Percentiles rank a stretch among this genome's conserved stretches.
These are phyloP conservation scores for Lasioglossum marginatum DNA, from an alignment of 2,888 invertebrate genomes.

Conservation along the genomic window DNA sequence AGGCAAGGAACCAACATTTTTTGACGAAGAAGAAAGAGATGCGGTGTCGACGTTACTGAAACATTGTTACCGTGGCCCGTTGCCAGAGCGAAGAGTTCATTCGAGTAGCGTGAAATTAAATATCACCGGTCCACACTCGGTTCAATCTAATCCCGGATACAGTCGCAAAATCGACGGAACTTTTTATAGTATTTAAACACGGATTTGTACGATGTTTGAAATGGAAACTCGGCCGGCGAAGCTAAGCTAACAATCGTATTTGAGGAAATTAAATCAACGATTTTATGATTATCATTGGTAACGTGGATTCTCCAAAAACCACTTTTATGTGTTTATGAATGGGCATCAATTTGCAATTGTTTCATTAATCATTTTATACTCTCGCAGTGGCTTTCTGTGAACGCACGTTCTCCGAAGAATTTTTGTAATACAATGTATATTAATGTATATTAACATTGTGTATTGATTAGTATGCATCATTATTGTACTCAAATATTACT, in stretches of 20 bases:
- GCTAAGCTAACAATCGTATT: slow-evolving; percentile 43
- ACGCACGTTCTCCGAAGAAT: neutral
- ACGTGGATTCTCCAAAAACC: neutral
- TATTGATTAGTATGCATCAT: too few relatives aligned
- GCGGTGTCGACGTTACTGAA: slow-evolving; percentile 31
- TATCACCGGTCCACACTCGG: slow-evolving; percentile 92
- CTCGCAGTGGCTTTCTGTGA: neutral
- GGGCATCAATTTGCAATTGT: slow-evolving; percentile 9
- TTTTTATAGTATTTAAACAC: slow-evolving; percentile 77
- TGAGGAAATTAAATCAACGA: slow-evolving; percentile 52
- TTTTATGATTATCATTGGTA: slow-evolving; percentile 46
- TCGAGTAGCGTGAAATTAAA: slow-evolving; percentile 91
- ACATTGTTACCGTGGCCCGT: slow-evolving; percentile 59
- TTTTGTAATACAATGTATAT: too few relatives aligned
- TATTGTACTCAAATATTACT: too few relatives aligned
- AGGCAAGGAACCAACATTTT: neutral
- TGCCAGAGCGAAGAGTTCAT: slow-evolving; percentile 85
- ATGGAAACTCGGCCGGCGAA: slow-evolving; percentile 27
- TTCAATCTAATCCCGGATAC: slow-evolving; percentile 93
- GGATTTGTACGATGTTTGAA: slow-evolving; percentile 61
- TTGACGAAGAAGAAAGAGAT: slow-evolving; percentile 8
- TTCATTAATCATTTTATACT: slow-evolving; percentile 5
- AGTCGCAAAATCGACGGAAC: slow-evolving; percentile 90
- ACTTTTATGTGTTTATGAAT: slow-evolving; percentile 25
- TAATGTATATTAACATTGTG: too few relatives aligned